Percentiles rank a stretch among this genome's conserved stretches.
Conservation (phyloP, 1,140 invertebrate species). For the Sinonovacula constricta region DNA sequence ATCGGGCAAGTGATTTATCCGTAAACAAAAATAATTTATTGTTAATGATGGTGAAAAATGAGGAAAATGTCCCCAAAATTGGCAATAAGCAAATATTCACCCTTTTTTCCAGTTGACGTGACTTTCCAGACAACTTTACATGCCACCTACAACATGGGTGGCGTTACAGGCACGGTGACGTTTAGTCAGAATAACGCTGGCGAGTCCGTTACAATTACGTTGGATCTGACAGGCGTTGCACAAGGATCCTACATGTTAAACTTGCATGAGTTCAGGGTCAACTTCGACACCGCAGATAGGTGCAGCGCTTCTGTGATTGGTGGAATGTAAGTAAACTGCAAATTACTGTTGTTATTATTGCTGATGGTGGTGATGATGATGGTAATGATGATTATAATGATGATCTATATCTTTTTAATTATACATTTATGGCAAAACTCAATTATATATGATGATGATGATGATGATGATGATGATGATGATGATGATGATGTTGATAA, state of each 20-base stretch:
- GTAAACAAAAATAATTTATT: too few species aligned
- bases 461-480: slow-evolving; percentile 5
- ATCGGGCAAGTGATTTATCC: too few species aligned
- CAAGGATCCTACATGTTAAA: background rate
- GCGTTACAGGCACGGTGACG: background rate
- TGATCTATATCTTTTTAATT: too few species aligned
- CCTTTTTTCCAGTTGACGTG: too few species aligned
- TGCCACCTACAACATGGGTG: background rate
- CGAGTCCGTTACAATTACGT: background rate
- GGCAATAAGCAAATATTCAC: too few species aligned
- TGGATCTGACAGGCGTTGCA: background rate
- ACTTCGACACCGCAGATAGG: background rate
- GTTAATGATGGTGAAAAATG: too few species aligned
- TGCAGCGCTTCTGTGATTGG: background rate
- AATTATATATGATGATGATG: too few species aligned
- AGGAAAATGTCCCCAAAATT: too few species aligned
- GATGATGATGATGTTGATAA: background rate
- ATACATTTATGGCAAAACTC: too few species aligned
- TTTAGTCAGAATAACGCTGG: background rate
- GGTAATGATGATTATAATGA: too few species aligned
- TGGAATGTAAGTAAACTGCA: background rate
- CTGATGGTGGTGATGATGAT: background rate
- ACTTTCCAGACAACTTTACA: background rate
- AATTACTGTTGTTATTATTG: slow-evolving; percentile 4
- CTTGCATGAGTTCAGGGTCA: background rate